Base-by-base conservation (phyloP, 2,797 vertebrate genomes). In the Spizella passerina region DNA sequence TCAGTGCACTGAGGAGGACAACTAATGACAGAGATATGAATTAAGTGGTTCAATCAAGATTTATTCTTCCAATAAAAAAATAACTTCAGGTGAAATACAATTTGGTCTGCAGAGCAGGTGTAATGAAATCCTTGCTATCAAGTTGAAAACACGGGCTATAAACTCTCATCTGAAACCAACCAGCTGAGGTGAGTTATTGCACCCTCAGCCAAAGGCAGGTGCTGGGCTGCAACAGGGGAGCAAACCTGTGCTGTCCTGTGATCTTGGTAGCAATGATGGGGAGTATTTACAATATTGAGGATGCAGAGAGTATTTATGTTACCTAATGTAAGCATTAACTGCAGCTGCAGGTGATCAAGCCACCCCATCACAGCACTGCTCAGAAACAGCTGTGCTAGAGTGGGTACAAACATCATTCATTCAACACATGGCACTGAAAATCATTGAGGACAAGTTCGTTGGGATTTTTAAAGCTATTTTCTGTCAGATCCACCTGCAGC, bases 41-140 rank as follows among this genome's bases (percentile, higher is more conserved):
- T 36, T 60, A 43, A 92, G 66, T 24, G 6, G 27, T 60, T 94
- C 88, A 73, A 94, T 82, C 68, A 68, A 89, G 78, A 93, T 94
- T 87, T 93, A 96, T 77, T 85, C 79, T 73, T 73, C 49, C 66
- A 77, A 79, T 92, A 90, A 94, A 94, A 92, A 88, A 75, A 86
- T 71, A 90, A 91, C 91, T 85, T 73, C 75, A 82, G 71, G 60
- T 87, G 69, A 95, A 93, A 94, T 89, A 79, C 85, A 82, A 78
- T 70, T 93, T 82, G 75, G 39, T 95, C 88, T 70, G 23, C 59
- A 79, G 82, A 87, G 86, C 68, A 79, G 71, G 36, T 64, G 53
- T 82, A 91, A 95, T 94, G 81, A 91, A 94, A 91, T 82, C 56
- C 66, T 79, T 77, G 64, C 93, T n/a, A 89, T 68, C 60, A 87